Conservation (phyloP, 2,797 vertebrate species). For the Lagocephalus sceleratus region DNA sequence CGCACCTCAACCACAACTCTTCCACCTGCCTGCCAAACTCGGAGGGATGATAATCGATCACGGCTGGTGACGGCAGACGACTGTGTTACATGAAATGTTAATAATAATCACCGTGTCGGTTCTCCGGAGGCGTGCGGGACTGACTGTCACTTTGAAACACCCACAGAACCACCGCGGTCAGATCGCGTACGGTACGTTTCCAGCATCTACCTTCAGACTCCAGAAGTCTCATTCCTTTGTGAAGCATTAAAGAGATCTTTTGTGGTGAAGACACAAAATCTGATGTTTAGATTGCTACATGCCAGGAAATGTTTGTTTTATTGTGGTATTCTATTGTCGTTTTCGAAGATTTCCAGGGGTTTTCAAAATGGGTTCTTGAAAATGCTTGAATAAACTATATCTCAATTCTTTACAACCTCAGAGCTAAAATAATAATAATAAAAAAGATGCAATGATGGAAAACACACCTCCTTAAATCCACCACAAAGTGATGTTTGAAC, state of each 20-base stretch:
- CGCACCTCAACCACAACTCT: slow-evolving; percentile 44
- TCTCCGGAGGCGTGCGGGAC: slow-evolving; percentile 5
- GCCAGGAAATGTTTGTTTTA: not conserved
- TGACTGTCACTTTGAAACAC: slow-evolving; percentile 5
- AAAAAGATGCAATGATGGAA: not conserved
- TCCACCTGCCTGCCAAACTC: slow-evolving; percentile 38
- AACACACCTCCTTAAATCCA: slow-evolving; percentile 34
- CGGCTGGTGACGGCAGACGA: slow-evolving; percentile 37
- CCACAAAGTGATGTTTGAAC: slow-evolving; percentile 40
- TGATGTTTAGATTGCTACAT: not conserved
- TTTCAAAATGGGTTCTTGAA: slow-evolving; percentile 12
- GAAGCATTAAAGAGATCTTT: slow-evolving; percentile 13
- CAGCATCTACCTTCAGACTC: slow-evolving; percentile 1
- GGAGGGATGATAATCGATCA: slow-evolving; percentile 43
- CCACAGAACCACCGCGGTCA: slow-evolving; percentile 9
- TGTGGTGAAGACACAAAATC: slow-evolving; percentile 1
- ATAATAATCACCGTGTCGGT: slow-evolving; percentile 43
- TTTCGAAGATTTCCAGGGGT: slow-evolving; percentile 25
- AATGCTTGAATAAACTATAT: slow-evolving; percentile 19
- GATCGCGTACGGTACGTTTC: slow-evolving; percentile 5
- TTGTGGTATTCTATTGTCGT: too few species aligned
- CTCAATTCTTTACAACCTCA: slow-evolving; percentile 23
- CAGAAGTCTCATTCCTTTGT: not conserved
- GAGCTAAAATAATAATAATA: slow-evolving; percentile 10
- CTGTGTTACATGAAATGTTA: slow-evolving; percentile 32